Percentiles rank a stretch among this genome's conserved stretches.
Evolutionary conservation across 2,113 vertebrate species (phyloP).

Genomic region (Tricholaema leucomelas): DNA sequence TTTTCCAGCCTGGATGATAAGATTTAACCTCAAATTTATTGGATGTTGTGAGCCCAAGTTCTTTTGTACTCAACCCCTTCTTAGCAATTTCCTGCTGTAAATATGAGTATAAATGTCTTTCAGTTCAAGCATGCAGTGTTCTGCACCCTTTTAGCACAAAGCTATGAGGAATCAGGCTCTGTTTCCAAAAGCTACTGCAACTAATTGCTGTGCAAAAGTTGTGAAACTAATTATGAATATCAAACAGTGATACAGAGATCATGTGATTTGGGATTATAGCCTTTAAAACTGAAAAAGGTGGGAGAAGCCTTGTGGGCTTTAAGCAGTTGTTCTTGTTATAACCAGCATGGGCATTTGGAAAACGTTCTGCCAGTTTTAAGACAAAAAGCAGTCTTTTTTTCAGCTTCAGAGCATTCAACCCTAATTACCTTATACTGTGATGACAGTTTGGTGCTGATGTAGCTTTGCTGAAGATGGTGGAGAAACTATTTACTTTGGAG

Average conservation of each 20-base stretch:
- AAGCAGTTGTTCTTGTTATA: neutral
- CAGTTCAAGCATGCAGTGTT: neutral
- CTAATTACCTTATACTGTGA: conserved; percentile 31
- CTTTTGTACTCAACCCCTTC: neutral
- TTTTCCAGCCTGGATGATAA: conserved; percentile 16
- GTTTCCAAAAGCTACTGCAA: conserved; percentile 27
- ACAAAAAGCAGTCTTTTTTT: neutral
- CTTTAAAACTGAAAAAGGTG: neutral
- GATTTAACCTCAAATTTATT: neutral
- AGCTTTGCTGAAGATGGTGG: neutral
- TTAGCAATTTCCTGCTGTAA: neutral
- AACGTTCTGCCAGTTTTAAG: neutral
- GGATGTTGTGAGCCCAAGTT: neutral
- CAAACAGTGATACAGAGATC: neutral
- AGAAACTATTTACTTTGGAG: neutral
- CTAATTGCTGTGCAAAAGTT: conserved; percentile 3
- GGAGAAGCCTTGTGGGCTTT: neutral
- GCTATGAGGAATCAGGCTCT: neutral
- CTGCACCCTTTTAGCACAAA: conserved; percentile 15
- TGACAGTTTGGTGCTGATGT: neutral
- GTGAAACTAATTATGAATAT: neutral
- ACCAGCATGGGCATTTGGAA: neutral
- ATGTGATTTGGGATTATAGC: neutral
- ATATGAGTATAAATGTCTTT: neutral
- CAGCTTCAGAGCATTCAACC: conserved; percentile 28